Evolutionary conservation across 2,888 invertebrate species (phyloP).

Genomic region (Tenthredo livida): DNA sequence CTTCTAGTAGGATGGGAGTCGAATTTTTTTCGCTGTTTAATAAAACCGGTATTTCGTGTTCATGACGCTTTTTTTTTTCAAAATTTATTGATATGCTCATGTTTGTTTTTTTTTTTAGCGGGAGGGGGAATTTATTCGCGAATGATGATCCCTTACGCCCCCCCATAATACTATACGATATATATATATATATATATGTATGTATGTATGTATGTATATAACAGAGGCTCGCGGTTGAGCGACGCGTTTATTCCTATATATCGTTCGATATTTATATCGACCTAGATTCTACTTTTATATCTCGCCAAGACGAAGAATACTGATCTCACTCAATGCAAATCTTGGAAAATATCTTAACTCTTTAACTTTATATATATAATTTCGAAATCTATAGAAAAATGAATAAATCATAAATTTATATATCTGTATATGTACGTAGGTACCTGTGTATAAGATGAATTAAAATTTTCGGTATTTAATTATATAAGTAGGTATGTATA

Average conservation of each 20-base stretch:
- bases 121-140: background rate
- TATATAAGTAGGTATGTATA: background rate
- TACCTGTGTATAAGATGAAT: background rate
- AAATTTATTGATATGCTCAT: background rate
- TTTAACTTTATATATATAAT: background rate
- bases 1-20: background rate
- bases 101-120: background rate
- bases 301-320: conserved; percentile 58
- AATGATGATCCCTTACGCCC: background rate
- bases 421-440: too few species aligned
- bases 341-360: conserved; percentile 38
- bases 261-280: conserved; percentile 74
- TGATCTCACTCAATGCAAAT: conserved; percentile 53
- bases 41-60: background rate
- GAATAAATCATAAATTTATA: too few species aligned
- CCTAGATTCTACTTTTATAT: conserved; percentile 77
- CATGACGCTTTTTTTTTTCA: background rate
- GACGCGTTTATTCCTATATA: conserved; percentile 48
- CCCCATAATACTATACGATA: background rate
- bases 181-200: background rate
- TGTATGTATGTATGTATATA: background rate
- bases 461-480: background rate
- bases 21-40: background rate
- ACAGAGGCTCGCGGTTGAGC: conserved; percentile 36
- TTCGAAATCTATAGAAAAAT: background rate